Base-by-base conservation (phyloP, 2,888 invertebrate genomes). In the Torymus aiolomorphi region DNA sequence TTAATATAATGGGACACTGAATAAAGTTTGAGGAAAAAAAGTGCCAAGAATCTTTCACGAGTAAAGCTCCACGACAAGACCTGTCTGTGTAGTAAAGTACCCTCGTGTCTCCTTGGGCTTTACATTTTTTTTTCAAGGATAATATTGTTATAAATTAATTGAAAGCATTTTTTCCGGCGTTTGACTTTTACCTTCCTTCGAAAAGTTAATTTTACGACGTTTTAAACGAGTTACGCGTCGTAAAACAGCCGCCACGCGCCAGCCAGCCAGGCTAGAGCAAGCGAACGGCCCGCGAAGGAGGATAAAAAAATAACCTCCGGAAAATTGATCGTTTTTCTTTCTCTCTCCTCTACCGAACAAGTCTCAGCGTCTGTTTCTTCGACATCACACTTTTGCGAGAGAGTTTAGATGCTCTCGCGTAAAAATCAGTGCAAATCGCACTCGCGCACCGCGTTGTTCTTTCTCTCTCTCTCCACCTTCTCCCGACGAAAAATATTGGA, bases 181-280 rank as follows among this genome's bases (percentile, higher is more conserved):
- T 59, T 24, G 18, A 72, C 16, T 62, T 73, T 73, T 20, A 66
- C 57, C 59, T n/a, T 61, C 31, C 62, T 49, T 71, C 42, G 61
- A 54, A 71, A 80, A 54, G 42, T 76, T 76, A 71, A 76, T 76
- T 80, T 80, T 76, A 80, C 62, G 71, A 76, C 67, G 76, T 63
- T 76, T 72, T 80, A 76, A 76, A 62, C 61, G 71, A 75, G 66
- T 80, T 72, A 76, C 61, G 71, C 75, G 59, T 59, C 70, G 70
- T 79, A 79, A 79, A 74, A 24, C 61, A 42, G 59, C 52, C 65
- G 42, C 51, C 31, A 56, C 18, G 20, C 20, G 14, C 42, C 42
- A 42, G 42, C 42, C 42, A 42, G 8, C 8, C 42, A 8, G 8
- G 42, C 5, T 5, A 20, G 20, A 20, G 42, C 42, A 8, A 1